These are phyloP conservation scores for Leptinotarsa haldemani DNA, from an alignment of 2,888 invertebrate species.

Conservation along the genomic window DNA sequence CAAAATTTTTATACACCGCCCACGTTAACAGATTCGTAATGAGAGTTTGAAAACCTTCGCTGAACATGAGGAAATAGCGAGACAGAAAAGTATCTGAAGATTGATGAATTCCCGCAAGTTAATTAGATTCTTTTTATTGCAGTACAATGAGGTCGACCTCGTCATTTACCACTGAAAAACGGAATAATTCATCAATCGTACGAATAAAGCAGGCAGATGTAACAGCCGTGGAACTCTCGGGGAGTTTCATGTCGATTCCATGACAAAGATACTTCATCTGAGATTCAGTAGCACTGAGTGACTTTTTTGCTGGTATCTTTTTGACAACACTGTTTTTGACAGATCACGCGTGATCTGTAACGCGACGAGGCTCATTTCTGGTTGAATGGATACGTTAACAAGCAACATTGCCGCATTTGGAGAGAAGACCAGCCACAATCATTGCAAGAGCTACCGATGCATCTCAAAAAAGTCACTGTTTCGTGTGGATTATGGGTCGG, in stretches of 20 bases:
- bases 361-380: no score
- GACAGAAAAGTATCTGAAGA: constrained; percentile 4
- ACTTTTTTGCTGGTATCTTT: no score
- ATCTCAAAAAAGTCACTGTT: no score
- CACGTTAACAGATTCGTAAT: background rate
- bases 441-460: no score
- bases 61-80: background rate
- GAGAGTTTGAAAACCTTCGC: constrained; percentile 2
- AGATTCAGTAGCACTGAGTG: background rate
- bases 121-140: constrained; percentile 3
- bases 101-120: constrained; percentile 4
- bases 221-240: background rate
- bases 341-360: no score
- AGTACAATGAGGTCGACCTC: constrained; percentile 7
- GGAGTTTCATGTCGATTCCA: background rate
- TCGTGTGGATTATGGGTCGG: no score
- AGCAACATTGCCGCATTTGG: no score
- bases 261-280: no score
- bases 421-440: no score
- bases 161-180: background rate
- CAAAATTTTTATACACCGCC: background rate
- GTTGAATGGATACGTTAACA: no score
- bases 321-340: no score
- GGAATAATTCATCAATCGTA: background rate
- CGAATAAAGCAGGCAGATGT: background rate